These are phyloP conservation scores for Phyllostomus hastatus DNA, from an alignment of 2,113 vertebrate species.

Conservation along the genomic window DNA sequence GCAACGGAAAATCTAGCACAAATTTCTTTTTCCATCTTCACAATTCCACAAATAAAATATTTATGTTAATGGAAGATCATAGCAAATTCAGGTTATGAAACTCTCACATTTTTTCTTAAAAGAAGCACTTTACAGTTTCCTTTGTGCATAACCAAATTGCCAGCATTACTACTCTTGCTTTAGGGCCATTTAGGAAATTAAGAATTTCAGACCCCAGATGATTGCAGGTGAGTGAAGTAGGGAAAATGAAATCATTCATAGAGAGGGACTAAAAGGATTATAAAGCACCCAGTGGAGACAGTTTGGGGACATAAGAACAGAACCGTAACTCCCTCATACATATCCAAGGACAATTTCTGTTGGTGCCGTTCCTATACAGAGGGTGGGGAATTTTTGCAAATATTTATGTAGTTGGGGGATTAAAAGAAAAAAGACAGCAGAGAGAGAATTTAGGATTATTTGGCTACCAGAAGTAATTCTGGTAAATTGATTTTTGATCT, in stretches of 20 bases:
- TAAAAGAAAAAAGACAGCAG: background rate
- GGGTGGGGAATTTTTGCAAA: background rate
- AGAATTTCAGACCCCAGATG: background rate
- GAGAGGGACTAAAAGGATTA: background rate
- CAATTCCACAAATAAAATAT: background rate
- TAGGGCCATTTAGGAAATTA: background rate
- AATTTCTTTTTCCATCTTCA: background rate
- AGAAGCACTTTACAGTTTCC: background rate
- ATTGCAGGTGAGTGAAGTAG: background rate
- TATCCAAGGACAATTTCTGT: background rate
- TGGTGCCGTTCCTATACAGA: background rate
- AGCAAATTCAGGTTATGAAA: background rate
- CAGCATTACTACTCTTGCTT: background rate
- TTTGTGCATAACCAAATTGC: background rate
- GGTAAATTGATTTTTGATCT: background rate
- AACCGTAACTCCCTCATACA: background rate
- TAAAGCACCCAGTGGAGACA: background rate
- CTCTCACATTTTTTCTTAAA: background rate
- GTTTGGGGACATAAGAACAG: background rate
- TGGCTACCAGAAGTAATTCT: constrained; percentile 18
- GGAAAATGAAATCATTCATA: background rate
- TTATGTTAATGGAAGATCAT: background rate
- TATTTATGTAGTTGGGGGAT: background rate
- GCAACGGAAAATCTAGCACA: background rate
- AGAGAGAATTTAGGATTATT: background rate